Evolutionary conservation across 2,113 vertebrate species (phyloP).

Genomic region (Thamnophis sirtalis): DNA sequence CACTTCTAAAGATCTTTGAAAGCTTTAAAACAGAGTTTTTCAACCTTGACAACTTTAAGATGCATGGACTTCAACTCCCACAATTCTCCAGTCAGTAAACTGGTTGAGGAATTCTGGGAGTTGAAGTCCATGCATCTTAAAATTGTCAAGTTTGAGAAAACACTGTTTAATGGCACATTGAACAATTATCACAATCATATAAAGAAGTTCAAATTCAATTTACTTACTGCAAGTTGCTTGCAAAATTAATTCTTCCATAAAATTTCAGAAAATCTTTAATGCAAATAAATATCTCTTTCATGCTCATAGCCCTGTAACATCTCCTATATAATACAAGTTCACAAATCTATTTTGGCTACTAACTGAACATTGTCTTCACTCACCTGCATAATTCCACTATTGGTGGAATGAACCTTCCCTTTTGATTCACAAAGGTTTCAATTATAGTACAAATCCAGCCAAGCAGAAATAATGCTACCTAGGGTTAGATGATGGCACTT

Average conservation of each 20-base stretch:
- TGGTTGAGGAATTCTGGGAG: not conserved
- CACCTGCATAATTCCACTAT: not conserved
- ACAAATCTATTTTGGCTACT: not conserved
- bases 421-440: not conserved
- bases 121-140: not conserved
- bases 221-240: slow-evolving; percentile 67
- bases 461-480: not conserved
- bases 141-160: not conserved
- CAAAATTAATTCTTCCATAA: slow-evolving; percentile 74
- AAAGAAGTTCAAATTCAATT: slow-evolving; percentile 72
- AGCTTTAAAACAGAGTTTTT: slow-evolving; percentile 65
- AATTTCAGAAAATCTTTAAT: slow-evolving; percentile 61
- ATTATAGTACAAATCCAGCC: not conserved
- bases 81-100: not conserved
- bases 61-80: not conserved
- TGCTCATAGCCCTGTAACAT: slow-evolving; percentile 32
- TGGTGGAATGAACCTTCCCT: not conserved
- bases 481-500: not conserved
- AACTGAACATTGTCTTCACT: not conserved
- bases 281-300: slow-evolving; percentile 40
- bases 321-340: slow-evolving; percentile 6
- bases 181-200: slow-evolving; percentile 83
- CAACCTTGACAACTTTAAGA: not conserved
- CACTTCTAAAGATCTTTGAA: slow-evolving; percentile 90
- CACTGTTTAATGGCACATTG: slow-evolving; percentile 78